These are phyloP conservation scores for Dicyrtoma fusca DNA, from an alignment of 2,888 invertebrate species.

Conservation along the genomic window DNA sequence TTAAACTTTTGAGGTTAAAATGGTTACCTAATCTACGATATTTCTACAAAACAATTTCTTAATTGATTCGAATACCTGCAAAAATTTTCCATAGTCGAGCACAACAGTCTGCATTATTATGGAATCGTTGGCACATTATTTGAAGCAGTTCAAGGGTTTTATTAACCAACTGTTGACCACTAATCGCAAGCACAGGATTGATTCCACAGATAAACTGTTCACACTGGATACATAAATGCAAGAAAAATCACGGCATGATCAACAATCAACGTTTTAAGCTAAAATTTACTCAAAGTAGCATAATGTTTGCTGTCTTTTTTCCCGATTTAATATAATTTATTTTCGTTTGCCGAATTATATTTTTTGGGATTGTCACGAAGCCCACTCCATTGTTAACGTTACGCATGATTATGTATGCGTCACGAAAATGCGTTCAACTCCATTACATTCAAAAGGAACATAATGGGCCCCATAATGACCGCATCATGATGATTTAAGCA, in stretches of 20 bases:
- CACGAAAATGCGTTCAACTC: no score
- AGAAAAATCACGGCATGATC: background rate
- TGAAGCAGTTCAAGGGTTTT: constrained; percentile 41
- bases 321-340: no score
- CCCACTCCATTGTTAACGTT: no score
- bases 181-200: background rate
- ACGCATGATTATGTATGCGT: no score
- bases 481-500: no score
- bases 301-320: no score
- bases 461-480: no score
- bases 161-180: constrained; percentile 27
- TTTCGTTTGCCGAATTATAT: no score
- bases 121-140: constrained; percentile 30
- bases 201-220: background rate
- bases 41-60: background rate
- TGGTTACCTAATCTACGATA: background rate
- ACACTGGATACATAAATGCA: background rate
- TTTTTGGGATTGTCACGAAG: no score
- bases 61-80: constrained; percentile 9
- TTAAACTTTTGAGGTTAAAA: background rate
- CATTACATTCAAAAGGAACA: no score
- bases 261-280: background rate
- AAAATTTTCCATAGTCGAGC: constrained; percentile 33
- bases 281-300: background rate
- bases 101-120: constrained; percentile 8